Conservation (phyloP, 2,797 vertebrate genomes). For the Gobionotothen gibberifrons region DNA sequence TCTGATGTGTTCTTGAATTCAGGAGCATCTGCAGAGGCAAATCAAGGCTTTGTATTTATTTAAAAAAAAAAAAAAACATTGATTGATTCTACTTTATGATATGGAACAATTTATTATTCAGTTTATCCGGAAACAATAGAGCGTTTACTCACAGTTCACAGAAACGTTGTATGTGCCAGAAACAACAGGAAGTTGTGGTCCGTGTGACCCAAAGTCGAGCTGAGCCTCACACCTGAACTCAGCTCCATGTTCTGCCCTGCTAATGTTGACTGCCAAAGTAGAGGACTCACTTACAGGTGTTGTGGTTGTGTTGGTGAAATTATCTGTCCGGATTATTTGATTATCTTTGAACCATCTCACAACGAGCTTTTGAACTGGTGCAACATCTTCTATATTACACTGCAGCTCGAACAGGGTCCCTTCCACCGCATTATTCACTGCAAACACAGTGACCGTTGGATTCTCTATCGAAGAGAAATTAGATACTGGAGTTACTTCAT, state of each 20-base stretch:
- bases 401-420: slow-evolving; percentile 23
- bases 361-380: slow-evolving; percentile 56
- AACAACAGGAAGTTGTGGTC: not conserved
- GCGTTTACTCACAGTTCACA: slow-evolving; percentile 61
- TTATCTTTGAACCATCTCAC: slow-evolving; percentile 67
- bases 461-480: slow-evolving; percentile 52
- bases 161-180: rapidly evolving
- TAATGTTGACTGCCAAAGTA: not conserved
- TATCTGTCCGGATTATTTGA: rapidly evolving
- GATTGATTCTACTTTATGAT: not conserved
- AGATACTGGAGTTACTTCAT: not conserved
- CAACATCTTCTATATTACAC: slow-evolving; percentile 61
- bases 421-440: not conserved
- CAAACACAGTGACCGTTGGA: slow-evolving; percentile 39
- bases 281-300: slow-evolving; percentile 1
- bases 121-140: not conserved
- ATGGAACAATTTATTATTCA: not conserved
- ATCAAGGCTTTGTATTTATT: not conserved
- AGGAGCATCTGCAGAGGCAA: slow-evolving; percentile 55
- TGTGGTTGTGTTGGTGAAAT: not conserved
- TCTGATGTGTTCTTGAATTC: not conserved
- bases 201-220: slow-evolving; percentile 47
- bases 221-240: slow-evolving; percentile 63
- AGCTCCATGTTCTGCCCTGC: slow-evolving; percentile 17
- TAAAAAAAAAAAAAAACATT: too few relatives aligned